These are phyloP conservation scores for Botrylloides violaceus DNA, from an alignment of 23 tunicate genomes.

Conservation along the genomic window DNA sequence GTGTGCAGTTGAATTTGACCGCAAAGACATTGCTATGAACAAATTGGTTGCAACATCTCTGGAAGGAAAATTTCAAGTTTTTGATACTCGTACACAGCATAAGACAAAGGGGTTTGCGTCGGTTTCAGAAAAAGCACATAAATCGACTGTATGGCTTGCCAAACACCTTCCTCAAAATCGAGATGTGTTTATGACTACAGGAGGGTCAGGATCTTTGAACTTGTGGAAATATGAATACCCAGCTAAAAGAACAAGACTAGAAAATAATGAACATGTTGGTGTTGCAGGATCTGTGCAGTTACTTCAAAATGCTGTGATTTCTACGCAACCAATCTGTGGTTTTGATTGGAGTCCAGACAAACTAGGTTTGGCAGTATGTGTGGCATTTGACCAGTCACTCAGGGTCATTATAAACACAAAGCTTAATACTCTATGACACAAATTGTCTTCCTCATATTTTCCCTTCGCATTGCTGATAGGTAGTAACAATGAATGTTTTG, in stretches of 20 bases:
- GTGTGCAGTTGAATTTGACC: constrained; percentile 82
- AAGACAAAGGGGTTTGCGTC: constrained; percentile 83
- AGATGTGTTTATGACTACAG: constrained; percentile 94
- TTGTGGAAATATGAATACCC: constrained; percentile 96
- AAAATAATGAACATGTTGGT: constrained; percentile 63
- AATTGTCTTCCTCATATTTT: not conserved
- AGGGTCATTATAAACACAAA: constrained; percentile 88
- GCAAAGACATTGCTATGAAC: constrained; percentile 95
- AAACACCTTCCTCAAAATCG: constrained; percentile 94
- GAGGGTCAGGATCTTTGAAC: constrained; percentile 86
- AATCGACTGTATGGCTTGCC: constrained; percentile 90
- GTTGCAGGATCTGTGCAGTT: constrained; percentile 78
- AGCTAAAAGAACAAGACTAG: constrained; percentile 54
- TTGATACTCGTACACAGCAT: constrained; percentile 84
- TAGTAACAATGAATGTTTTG: too few species aligned
- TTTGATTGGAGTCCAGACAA: constrained; percentile 98
- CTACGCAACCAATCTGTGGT: constrained; percentile 94
- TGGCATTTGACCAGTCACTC: constrained; percentile 85
- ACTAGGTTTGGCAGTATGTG: constrained; percentile 81
- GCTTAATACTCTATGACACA: constrained; percentile 43
- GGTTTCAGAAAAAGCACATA: constrained; percentile 84
- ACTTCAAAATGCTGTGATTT: constrained; percentile 82
- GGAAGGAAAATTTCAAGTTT: constrained; percentile 85
- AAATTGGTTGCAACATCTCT: constrained; percentile 73
- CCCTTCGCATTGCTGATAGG: not conserved